These are phyloP conservation scores for Hippoglossus stenolepis DNA, from an alignment of 2,113 vertebrate species.

Conservation along the genomic window DNA sequence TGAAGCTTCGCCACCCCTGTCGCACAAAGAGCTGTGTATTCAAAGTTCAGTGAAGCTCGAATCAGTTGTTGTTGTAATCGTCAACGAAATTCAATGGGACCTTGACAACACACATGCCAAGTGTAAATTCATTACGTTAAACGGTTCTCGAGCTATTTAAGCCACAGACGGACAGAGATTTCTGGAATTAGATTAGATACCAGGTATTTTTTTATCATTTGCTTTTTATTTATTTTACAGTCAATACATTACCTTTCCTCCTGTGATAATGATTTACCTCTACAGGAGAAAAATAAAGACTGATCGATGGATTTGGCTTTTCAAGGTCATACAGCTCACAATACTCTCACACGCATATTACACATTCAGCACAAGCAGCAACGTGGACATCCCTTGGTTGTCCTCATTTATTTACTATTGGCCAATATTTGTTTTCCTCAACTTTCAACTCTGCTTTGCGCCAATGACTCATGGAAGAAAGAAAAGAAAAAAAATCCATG, in stretches of 20 bases:
- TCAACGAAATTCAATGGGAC: too few relatives aligned
- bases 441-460: background rate
- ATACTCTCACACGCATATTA: background rate
- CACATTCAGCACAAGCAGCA: conserved; percentile 2
- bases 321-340: conserved; percentile 5
- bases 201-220: too few relatives aligned
- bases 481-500: background rate
- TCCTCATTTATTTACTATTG: background rate
- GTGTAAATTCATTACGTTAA: too few relatives aligned
- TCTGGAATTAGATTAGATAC: too few relatives aligned
- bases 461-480: background rate
- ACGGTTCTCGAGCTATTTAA: too few relatives aligned
- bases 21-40: background rate
- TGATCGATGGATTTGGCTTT: background rate
- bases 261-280: background rate
- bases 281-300: background rate
- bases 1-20: background rate
- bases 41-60: background rate
- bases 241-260: background rate
- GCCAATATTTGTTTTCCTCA: background rate
- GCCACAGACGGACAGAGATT: too few relatives aligned
- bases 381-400: background rate
- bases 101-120: too few relatives aligned
- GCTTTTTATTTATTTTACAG: background rate
- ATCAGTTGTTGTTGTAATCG: too few relatives aligned